Percentiles rank a stretch among this genome's conserved stretches.
These are phyloP conservation scores for Ondatra zibethicus DNA, from an alignment of 2,113 vertebrate genomes.

Conservation along the genomic window DNA sequence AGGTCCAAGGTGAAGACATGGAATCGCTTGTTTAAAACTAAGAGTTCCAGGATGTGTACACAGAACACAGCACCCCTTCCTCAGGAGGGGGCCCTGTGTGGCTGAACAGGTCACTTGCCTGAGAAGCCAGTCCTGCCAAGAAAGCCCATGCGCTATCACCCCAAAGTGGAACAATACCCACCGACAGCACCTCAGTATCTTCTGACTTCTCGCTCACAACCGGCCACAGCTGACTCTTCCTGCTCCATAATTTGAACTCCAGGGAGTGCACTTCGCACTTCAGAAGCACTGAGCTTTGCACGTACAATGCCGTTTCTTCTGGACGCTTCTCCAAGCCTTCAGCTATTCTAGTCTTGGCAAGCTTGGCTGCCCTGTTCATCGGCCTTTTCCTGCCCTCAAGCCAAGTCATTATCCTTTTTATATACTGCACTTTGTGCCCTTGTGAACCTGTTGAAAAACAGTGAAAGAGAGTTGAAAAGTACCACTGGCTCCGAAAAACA, in stretches of 20 bases:
- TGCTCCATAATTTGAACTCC: constrained; percentile 66
- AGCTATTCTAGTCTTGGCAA: constrained; percentile 88
- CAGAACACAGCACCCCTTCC: background rate
- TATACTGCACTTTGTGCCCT: constrained; percentile 96
- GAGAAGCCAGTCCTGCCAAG: background rate
- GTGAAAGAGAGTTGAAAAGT: constrained; percentile 94
- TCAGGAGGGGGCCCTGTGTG: background rate
- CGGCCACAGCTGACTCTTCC: constrained; percentile 65
- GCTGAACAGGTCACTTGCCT: background rate
- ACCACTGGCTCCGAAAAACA: constrained; percentile 93
- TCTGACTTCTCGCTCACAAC: background rate
- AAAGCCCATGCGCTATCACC: accelerated
- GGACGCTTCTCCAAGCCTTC: constrained; percentile 84
- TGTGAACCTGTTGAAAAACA: constrained; percentile 95
- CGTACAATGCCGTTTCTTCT: constrained; percentile 84
- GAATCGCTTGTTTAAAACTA: background rate
- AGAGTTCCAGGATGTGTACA: background rate
- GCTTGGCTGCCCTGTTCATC: constrained; percentile 90
- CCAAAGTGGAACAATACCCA: background rate
- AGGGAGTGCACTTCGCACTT: background rate
- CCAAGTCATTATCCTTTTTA: constrained; percentile 95
- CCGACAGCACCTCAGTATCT: background rate
- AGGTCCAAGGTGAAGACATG: background rate
- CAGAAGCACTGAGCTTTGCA: constrained; percentile 75
- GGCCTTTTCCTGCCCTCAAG: constrained; percentile 89